A percentile compares a stretch with the other conserved stretches of the same genome.
These are phyloP conservation scores for Salticus scenicus DNA, from an alignment of 2,888 invertebrate genomes.

Conservation along the genomic window DNA sequence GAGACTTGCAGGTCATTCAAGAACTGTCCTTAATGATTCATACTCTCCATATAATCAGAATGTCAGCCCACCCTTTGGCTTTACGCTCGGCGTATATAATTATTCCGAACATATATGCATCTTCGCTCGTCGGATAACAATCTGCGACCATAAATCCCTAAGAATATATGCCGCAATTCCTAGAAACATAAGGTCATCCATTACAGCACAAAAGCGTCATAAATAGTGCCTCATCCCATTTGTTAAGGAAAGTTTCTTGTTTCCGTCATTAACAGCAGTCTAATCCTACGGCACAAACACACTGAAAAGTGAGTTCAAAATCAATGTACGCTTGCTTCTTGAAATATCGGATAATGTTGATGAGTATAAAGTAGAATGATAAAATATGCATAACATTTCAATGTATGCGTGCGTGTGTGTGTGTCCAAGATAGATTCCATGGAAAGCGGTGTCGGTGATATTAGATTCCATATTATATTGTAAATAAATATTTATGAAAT, in stretches of 20 bases:
- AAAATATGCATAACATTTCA: too few relatives aligned
- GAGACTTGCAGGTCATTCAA: not conserved
- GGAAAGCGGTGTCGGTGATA: too few relatives aligned
- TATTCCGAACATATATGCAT: not conserved
- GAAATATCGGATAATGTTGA: too few relatives aligned
- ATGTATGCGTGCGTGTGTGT: too few relatives aligned
- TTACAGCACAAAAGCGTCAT: slow-evolving; percentile 20
- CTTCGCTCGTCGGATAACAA: not conserved
- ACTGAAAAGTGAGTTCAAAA: not conserved
- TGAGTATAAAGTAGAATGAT: too few relatives aligned
- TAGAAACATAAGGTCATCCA: not conserved
- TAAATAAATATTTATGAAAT: too few relatives aligned
- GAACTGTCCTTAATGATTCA: not conserved
- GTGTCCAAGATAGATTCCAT: too few relatives aligned
- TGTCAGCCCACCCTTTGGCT: not conserved
- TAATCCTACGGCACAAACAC: not conserved
- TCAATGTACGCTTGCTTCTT: not conserved
- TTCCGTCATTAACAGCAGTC: not conserved
- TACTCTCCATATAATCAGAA: not conserved
- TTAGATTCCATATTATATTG: too few relatives aligned
- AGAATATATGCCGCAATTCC: not conserved
- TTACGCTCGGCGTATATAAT: not conserved
- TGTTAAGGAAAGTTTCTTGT: slow-evolving; percentile 3
- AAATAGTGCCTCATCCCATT: slow-evolving; percentile 10
- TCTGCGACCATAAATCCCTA: not conserved